Conservation (phyloP, 2,113 vertebrate genomes). For the Gallinago undulata region DNA sequence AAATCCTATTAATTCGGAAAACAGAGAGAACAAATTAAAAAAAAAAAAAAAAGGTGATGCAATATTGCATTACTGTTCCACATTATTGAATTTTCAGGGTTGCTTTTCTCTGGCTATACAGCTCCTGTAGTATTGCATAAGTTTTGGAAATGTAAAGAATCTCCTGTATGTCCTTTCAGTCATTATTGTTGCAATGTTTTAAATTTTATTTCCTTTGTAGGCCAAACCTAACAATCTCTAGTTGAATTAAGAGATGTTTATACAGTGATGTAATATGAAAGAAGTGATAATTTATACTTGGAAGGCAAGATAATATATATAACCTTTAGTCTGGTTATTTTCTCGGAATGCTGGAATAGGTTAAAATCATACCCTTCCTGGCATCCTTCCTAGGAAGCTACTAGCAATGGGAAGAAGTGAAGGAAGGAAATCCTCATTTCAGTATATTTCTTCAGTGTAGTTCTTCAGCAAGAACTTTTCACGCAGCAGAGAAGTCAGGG, state of each 20-base stretch:
- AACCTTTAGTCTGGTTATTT: slow-evolving; percentile 32
- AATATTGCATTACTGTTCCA: neutral
- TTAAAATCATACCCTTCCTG: neutral
- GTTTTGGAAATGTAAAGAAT: neutral
- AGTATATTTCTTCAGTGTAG: neutral
- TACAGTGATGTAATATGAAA: slow-evolving; percentile 19
- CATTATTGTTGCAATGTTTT: neutral
- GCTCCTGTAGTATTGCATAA: neutral
- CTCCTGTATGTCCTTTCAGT: neutral
- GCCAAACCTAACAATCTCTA: neutral
- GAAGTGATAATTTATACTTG: slow-evolving; percentile 38
- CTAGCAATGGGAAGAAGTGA: neutral
- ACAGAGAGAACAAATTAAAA: neutral
- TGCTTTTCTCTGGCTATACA: neutral
- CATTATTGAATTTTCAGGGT: neutral
- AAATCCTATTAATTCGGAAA: neutral
- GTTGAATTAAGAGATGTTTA: slow-evolving; percentile 24
- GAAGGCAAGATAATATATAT: neutral
- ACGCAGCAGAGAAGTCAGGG: neutral
- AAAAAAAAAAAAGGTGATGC: neutral
- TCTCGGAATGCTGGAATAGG: slow-evolving; percentile 13
- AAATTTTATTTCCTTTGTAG: neutral
- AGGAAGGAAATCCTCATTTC: neutral
- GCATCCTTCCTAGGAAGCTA: neutral
- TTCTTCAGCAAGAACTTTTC: neutral